These are phyloP conservation scores for Nesoenas mayeri DNA, from an alignment of 2,113 vertebrate genomes.

Conservation along the genomic window DNA sequence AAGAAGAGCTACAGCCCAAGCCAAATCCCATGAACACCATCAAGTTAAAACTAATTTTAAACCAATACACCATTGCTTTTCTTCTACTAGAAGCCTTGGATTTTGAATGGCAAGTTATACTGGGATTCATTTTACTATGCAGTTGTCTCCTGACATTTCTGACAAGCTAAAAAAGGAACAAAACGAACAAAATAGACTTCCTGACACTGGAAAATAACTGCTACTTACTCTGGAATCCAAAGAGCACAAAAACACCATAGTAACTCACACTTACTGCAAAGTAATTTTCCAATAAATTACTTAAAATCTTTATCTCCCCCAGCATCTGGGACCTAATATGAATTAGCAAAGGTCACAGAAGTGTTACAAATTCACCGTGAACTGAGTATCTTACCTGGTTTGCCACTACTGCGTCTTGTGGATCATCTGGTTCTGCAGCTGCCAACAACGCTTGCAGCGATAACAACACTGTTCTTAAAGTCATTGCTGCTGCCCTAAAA, in stretches of 20 bases:
- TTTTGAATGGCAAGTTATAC: neutral
- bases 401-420: slow-evolving; percentile 97
- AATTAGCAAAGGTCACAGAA: neutral
- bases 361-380: neutral
- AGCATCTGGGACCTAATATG: neutral
- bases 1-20: neutral
- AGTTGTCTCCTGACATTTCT: neutral
- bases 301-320: neutral
- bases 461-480: slow-evolving; percentile 94
- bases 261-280: neutral
- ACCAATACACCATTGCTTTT: neutral
- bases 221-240: neutral
- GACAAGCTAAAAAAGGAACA: neutral
- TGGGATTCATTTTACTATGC: neutral
- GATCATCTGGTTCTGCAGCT: slow-evolving; percentile 96
- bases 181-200: neutral
- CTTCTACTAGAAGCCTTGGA: neutral
- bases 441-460: slow-evolving; percentile 95
- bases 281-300: neutral
- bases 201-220: neutral
- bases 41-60: neutral
- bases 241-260: neutral
- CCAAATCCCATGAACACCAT: neutral
- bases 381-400: slow-evolving; percentile 84
- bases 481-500: slow-evolving; percentile 97